Evolutionary conservation across 2,888 invertebrate genomes (phyloP).

Genomic region (Lepidocyrtoides sp.): DNA sequence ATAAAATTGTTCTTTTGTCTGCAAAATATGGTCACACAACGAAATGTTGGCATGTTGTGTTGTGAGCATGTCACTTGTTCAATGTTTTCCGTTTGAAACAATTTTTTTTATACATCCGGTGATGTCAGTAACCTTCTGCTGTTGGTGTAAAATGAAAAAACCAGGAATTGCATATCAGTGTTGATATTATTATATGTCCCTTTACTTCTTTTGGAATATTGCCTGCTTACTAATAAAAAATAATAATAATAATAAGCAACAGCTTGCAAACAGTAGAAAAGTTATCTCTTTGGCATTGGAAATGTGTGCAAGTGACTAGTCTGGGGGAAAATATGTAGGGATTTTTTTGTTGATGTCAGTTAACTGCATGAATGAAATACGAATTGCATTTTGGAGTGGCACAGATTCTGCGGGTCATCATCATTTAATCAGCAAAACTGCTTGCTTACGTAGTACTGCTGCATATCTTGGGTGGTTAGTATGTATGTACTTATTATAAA

Average conservation of each 20-base stretch:
- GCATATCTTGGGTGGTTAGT: too few species aligned
- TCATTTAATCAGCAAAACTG: neutral
- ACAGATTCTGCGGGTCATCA: slow-evolving; percentile 31
- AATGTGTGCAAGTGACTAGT: neutral
- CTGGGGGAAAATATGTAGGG: neutral
- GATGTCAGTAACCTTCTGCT: slow-evolving; percentile 75
- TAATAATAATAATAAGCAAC: too few species aligned
- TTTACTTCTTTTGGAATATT: too few species aligned
- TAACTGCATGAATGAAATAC: neutral
- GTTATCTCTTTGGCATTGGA: neutral
- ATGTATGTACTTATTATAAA: neutral
- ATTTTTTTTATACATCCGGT: slow-evolving; percentile 7
- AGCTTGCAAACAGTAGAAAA: neutral
- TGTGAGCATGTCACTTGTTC: slow-evolving; percentile 24
- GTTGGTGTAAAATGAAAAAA: slow-evolving; percentile 1
- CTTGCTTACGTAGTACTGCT: too few species aligned
- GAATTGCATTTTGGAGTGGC: neutral
- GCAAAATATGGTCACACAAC: slow-evolving; percentile 35
- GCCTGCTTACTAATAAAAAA: too few species aligned
- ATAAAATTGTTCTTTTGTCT: slow-evolving; percentile 30
- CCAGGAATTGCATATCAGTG: slow-evolving; percentile 48
- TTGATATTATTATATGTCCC: too few species aligned
- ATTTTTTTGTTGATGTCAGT: neutral
- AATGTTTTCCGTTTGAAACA: slow-evolving; percentile 6
- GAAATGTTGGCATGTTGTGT: slow-evolving; percentile 14